Conservation (phyloP, 2,888 invertebrate species). For the Urechis unicinctus region DNA sequence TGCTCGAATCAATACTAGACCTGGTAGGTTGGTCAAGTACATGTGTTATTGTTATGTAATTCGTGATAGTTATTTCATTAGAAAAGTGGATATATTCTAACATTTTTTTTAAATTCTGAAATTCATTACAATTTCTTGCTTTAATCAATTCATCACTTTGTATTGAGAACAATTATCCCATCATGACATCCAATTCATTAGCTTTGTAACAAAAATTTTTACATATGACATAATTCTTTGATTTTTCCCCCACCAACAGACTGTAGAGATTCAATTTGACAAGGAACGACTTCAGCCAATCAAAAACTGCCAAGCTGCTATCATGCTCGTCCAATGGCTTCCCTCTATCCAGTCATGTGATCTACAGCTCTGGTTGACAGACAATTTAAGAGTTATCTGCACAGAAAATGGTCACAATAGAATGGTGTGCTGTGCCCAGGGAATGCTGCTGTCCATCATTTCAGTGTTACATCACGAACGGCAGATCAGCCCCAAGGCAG, state of each 20-base stretch:
- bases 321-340: constrained; percentile 56
- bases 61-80: too few relatives aligned
- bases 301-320: constrained; percentile 54
- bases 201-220: too few relatives aligned
- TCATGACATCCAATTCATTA: too few relatives aligned
- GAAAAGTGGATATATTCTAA: too few relatives aligned
- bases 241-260: too few relatives aligned
- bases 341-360: constrained; percentile 50
- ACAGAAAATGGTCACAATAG: constrained; percentile 51
- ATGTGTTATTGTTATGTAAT: too few relatives aligned
- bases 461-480: constrained; percentile 51
- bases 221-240: too few relatives aligned
- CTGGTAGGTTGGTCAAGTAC: constrained; percentile 52
- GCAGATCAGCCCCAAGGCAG: constrained; percentile 50
- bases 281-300: constrained; percentile 11
- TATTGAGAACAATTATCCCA: too few relatives aligned
- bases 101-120: too few relatives aligned
- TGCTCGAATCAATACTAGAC: constrained; percentile 53
- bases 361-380: constrained; percentile 53
- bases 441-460: constrained; percentile 54
- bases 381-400: constrained; percentile 39
- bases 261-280: background rate
- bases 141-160: too few relatives aligned
- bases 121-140: too few relatives aligned
- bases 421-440: constrained; percentile 55